phyloP scores from a whole-genome alignment of 2,888 invertebrate genomes.

The Pyralis farinalis region DNA sequence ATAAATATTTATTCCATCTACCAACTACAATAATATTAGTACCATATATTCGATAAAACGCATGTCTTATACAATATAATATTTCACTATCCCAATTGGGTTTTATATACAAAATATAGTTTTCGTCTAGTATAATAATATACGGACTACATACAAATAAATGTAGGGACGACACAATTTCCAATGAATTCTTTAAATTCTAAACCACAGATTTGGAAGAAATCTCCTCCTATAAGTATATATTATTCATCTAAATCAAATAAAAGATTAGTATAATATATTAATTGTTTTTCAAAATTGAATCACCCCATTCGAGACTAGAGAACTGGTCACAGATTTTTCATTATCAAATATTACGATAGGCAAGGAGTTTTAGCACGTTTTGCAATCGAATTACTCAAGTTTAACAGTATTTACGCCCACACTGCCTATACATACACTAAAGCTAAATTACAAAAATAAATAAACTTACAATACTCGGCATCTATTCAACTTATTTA shows the following conservation, averaged over 20 bases:
- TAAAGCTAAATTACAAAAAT: constrained; percentile 53
- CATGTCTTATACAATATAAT: constrained; percentile 34
- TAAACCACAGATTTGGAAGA: constrained; percentile 2
- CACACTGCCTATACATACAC: constrained; percentile 32
- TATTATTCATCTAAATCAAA: constrained; percentile 6
- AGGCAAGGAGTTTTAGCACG: constrained; percentile 63
- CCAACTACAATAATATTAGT: constrained; percentile 43
- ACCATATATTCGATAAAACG: constrained; percentile 41
- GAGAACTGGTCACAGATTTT: constrained; percentile 71
- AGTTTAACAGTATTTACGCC: constrained; percentile 29
- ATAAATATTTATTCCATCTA: constrained; percentile 23
- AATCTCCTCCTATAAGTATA: background rate
- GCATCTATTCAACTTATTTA: no score
- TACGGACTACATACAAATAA: constrained; percentile 37
- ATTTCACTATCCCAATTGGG: constrained; percentile 31
- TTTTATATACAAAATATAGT: constrained; percentile 53
- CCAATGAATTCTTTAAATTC: constrained; percentile 17
- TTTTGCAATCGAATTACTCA: constrained; percentile 31
- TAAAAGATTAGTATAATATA: constrained; percentile 21
- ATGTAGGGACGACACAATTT: constrained; percentile 37
- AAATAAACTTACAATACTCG: constrained; percentile 48
- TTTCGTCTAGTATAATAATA: constrained; percentile 42
- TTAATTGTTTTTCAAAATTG: constrained; percentile 31
- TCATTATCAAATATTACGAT: constrained; percentile 41
- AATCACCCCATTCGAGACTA: constrained; percentile 59